Evolutionary conservation across 2,113 vertebrate genomes (phyloP), one percentile per base, ranked within the genome.

Genomic region (Phrynocephalus versicolor): DNA sequence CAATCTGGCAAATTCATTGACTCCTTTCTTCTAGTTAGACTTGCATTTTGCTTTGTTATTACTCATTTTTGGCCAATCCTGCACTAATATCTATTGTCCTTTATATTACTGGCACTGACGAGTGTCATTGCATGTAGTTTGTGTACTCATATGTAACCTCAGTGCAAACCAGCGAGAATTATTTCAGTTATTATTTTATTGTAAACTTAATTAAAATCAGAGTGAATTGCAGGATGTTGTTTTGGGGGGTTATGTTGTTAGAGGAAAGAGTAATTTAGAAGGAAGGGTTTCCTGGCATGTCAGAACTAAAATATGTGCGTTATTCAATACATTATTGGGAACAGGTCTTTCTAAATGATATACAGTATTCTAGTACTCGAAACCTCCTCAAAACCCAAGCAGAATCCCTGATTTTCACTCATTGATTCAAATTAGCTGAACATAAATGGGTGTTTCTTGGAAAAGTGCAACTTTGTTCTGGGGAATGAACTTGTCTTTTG

Each of bases 261-360:
- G 18, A 81, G 9, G 9, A 39, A 87, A 92, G 57, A 84, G 85
- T 84, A 64, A 84, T 84, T 83, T 41, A 67, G 23, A 84, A 85
- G 80, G 76, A 89, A 33, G 76, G 81, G 84, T 84, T 83, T 62
- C 74, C 75, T 82, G 88, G 84, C 82, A 41, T 75, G 2, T 23
- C 57, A 55, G 27, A 7, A 0, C 55, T 51, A 72, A 88, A 71
- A 78, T 18, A 19, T n/a, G 39, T 5, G 45, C 13, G 62, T 81
- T 57, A 35, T 81, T 45, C 85, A 75, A 67, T 87, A 87, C 85
- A 33, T 88, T 90, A 79, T 92, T 93, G 90, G 90, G 92, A 92
- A 88, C 45, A 51, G 45, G 45, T 51, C 45, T 51, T 51, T 51
- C 45, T 51, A 51, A 51, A 51, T 6, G 45, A 51, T 51, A 51